Conservation (phyloP, 1,140 invertebrate species). For the Penaeus chinensis region DNA sequence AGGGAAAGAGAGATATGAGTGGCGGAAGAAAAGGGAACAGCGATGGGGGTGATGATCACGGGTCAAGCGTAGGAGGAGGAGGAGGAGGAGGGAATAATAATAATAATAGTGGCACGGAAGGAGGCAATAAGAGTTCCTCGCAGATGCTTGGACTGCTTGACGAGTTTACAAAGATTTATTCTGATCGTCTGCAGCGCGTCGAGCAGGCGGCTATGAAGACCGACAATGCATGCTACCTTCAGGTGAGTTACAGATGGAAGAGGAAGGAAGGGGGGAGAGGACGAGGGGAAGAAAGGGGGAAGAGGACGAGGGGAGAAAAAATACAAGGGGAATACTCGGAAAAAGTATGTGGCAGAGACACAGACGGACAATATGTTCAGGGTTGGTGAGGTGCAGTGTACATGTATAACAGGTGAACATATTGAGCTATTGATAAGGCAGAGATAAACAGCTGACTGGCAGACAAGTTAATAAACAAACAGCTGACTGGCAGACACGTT, state of each 20-base stretch:
- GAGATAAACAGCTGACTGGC: too few relatives aligned
- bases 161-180: conserved; percentile 61
- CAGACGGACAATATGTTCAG: too few relatives aligned
- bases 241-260: conserved; percentile 30
- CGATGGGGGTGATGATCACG: conserved; percentile 8
- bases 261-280: too few relatives aligned
- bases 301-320: too few relatives aligned
- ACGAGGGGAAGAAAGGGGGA: too few relatives aligned
- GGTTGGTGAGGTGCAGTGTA: too few relatives aligned
- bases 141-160: conserved; percentile 55
- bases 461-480: too few relatives aligned
- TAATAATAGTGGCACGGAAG: conserved; percentile 5
- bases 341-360: too few relatives aligned
- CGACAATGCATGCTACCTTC: conserved; percentile 46
- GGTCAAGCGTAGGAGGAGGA: not conserved
- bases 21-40: not conserved
- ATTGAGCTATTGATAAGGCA: too few relatives aligned
- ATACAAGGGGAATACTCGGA: too few relatives aligned
- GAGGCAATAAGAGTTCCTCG: conserved; percentile 48
- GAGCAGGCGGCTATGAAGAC: conserved; percentile 55
- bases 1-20: not conserved
- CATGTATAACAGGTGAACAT: too few relatives aligned
- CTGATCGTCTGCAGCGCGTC: conserved; percentile 49
- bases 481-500: too few relatives aligned
- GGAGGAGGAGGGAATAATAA: not conserved